These are phyloP conservation scores for Stenurella melanura DNA, from an alignment of 2,888 invertebrate genomes.

Conservation along the genomic window DNA sequence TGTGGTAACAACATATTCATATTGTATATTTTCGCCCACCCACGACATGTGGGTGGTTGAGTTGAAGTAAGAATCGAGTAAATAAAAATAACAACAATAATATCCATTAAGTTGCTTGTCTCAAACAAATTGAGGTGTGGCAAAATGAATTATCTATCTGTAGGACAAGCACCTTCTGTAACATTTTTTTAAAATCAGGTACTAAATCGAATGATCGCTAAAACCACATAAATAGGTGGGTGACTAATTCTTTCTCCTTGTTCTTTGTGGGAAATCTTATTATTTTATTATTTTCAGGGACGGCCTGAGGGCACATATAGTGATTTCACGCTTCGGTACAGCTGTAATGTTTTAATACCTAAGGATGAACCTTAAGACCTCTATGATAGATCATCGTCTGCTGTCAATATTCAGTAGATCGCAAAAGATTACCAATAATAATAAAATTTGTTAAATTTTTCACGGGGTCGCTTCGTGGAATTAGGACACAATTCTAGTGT, in stretches of 20 bases:
- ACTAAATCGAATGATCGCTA: neutral
- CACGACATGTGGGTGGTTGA: neutral
- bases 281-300: neutral
- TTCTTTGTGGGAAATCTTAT: neutral
- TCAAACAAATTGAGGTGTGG: neutral
- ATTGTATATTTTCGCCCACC: neutral
- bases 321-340: too few species aligned
- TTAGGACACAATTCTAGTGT: too few species aligned
- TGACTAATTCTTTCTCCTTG: neutral
- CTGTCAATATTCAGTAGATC: too few species aligned
- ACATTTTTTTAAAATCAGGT: neutral
- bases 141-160: neutral
- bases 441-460: too few species aligned
- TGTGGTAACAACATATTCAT: too few species aligned
- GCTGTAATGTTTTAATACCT: too few species aligned
- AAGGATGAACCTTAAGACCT: too few species aligned
- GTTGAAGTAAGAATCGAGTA: neutral
- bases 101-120: neutral
- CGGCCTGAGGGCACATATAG: neutral
- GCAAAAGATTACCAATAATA: too few species aligned
- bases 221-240: neutral
- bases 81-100: constrained; percentile 13
- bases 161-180: neutral
- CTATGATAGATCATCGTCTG: too few species aligned
- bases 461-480: too few species aligned